These are phyloP conservation scores for Heterotilapia buettikoferi DNA, from an alignment of 2,113 vertebrate species.

Conservation along the genomic window DNA sequence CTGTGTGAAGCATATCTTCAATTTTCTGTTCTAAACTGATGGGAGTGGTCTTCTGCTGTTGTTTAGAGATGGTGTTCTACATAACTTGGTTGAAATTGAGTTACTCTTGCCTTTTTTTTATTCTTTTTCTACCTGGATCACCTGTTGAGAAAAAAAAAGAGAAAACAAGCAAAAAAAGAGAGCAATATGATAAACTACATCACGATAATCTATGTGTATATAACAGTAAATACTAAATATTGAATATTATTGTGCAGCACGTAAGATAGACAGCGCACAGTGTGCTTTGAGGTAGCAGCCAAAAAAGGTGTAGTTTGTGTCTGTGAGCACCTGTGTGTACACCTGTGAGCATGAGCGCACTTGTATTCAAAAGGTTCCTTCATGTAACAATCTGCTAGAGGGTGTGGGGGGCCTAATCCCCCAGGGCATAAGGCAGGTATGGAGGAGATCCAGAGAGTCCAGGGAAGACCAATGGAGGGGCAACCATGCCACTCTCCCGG, in stretches of 20 bases:
- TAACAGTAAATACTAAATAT: background rate
- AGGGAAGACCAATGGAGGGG: background rate
- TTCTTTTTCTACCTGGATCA: background rate
- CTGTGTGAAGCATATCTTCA: background rate
- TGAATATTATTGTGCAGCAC: background rate
- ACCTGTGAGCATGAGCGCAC: background rate
- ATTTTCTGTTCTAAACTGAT: background rate
- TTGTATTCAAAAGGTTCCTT: background rate
- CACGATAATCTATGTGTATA: fast-evolving
- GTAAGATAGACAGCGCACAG: fast-evolving
- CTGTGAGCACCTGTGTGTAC: background rate
- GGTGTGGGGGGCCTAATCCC: background rate
- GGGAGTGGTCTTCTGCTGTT: background rate
- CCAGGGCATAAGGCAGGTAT: background rate
- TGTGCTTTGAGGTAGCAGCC: background rate
- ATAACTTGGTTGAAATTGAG: background rate
- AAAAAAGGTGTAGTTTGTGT: background rate
- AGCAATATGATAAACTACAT: background rate
- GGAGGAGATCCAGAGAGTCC: background rate
- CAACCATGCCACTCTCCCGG: fast-evolving
- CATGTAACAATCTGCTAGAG: background rate
- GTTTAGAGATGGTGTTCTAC: background rate
- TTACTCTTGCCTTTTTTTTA: background rate
- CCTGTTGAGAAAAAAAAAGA: background rate
- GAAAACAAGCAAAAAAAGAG: background rate